Conservation (phyloP, 2,888 invertebrate genomes). For the Timema podura region DNA sequence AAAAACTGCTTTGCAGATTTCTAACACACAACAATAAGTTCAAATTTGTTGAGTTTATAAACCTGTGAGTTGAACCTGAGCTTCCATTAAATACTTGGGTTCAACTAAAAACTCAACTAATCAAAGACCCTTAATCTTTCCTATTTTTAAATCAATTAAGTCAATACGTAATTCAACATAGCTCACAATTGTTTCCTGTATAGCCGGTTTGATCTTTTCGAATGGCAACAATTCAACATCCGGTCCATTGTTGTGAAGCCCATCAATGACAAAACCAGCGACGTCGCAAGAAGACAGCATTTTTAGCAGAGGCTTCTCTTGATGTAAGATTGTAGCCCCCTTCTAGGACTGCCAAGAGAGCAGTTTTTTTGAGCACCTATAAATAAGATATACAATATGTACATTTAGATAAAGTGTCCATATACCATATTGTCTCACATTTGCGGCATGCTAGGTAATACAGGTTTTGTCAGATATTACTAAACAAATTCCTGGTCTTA, state of each 20-base stretch:
- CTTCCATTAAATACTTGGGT: constrained; percentile 4
- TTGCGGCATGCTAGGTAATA: too few relatives aligned
- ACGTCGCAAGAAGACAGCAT: constrained; percentile 55
- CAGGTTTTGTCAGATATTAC: too few relatives aligned
- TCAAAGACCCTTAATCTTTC: too few relatives aligned
- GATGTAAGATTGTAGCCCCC: constrained; percentile 60
- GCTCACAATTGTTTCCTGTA: constrained; percentile 60
- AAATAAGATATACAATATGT: neutral
- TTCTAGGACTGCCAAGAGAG: constrained; percentile 63
- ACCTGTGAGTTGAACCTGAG: constrained; percentile 12
- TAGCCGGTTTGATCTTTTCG: constrained; percentile 54
- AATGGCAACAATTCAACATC: constrained; percentile 51
- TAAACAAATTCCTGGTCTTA: too few relatives aligned
- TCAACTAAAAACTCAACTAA: too few relatives aligned
- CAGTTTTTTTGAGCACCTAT: constrained; percentile 48
- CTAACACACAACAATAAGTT: too few relatives aligned
- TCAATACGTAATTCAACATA: constrained; percentile 23
- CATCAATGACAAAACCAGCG: constrained; percentile 75
- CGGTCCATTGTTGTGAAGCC: constrained; percentile 71
- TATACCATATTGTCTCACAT: too few relatives aligned
- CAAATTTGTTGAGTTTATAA: constrained; percentile 1
- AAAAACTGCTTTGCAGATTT: too few relatives aligned
- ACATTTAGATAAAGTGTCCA: too few relatives aligned
- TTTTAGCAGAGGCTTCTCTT: constrained; percentile 59
- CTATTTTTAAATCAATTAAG: constrained; percentile 23